Percentiles rank a stretch among this genome's conserved stretches.
Conservation (phyloP, 2,797 vertebrate genomes). For the Loriculus beryllinus region DNA sequence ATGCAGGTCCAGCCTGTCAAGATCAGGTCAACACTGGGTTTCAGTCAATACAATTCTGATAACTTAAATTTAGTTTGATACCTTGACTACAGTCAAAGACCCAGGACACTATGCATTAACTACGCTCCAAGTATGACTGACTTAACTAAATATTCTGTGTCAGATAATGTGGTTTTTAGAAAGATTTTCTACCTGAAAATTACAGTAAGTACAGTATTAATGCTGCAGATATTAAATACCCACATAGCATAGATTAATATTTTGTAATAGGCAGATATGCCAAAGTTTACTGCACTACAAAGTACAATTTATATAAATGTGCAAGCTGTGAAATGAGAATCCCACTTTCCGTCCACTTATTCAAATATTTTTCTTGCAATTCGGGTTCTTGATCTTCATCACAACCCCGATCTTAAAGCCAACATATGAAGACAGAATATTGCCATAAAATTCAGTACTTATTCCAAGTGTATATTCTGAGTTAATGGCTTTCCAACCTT, state of each 20-base stretch:
- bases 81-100: constrained; percentile 68
- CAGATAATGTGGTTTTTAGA: constrained; percentile 63
- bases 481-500: constrained; percentile 68
- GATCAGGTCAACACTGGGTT: constrained; percentile 77
- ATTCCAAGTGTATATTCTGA: constrained; percentile 83
- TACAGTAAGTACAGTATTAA: constrained; percentile 72
- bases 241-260: constrained; percentile 65
- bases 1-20: constrained; percentile 84
- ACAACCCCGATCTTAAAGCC: constrained; percentile 55
- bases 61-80: constrained; percentile 69
- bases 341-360: constrained; percentile 36
- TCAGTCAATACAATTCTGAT: constrained; percentile 70
- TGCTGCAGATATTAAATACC: constrained; percentile 70
- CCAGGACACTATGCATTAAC: constrained; percentile 61
- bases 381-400: constrained; percentile 36
- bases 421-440: constrained; percentile 44
- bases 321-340: constrained; percentile 68
- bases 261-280: constrained; percentile 59
- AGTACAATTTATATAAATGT: constrained; percentile 63
- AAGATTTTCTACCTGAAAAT: constrained; percentile 70
- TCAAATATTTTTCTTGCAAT: constrained; percentile 43
- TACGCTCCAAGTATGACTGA: constrained; percentile 71
- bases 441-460: constrained; percentile 75
- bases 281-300: constrained; percentile 63
- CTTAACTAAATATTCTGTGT: constrained; percentile 60